phyloP scores from a whole-genome alignment of 2,113 vertebrate species.

The Tretioscincus oriximinensis region DNA sequence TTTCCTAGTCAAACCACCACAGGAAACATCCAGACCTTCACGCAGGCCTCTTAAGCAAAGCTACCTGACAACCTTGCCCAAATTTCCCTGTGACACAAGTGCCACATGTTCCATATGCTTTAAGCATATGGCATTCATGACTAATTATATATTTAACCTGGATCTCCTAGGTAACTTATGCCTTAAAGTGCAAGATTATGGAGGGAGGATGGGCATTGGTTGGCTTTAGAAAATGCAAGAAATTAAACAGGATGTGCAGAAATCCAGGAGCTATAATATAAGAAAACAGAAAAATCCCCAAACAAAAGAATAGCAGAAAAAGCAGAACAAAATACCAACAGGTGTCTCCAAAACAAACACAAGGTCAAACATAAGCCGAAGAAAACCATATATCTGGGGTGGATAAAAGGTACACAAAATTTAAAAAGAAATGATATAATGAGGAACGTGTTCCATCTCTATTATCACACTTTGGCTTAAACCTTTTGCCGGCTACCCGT shows the following conservation, averaged over 20 bases:
- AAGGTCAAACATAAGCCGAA: too few species aligned
- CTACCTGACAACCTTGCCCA: accelerated
- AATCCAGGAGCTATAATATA: not conserved
- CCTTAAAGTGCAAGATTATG: accelerated
- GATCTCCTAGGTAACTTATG: not conserved
- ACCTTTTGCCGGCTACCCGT: too few species aligned
- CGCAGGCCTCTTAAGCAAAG: not conserved
- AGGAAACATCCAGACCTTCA: not conserved
- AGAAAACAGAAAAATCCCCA: too few species aligned
- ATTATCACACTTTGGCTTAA: too few species aligned
- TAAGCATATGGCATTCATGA: not conserved
- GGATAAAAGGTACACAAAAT: too few species aligned
- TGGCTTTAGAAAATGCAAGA: not conserved
- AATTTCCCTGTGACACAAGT: accelerated
- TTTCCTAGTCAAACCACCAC: not conserved
- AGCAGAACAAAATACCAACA: too few species aligned
- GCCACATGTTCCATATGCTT: not conserved
- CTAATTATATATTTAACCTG: accelerated
- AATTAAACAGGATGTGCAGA: not conserved
- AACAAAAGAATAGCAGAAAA: too few species aligned
- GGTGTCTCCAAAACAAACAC: too few species aligned
- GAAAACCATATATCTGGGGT: too few species aligned
- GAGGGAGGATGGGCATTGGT: not conserved
- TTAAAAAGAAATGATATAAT: too few species aligned
- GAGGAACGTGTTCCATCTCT: too few species aligned